These are phyloP conservation scores for Emydoidea blandingii DNA, from an alignment of 2,797 vertebrate genomes.

Conservation along the genomic window DNA sequence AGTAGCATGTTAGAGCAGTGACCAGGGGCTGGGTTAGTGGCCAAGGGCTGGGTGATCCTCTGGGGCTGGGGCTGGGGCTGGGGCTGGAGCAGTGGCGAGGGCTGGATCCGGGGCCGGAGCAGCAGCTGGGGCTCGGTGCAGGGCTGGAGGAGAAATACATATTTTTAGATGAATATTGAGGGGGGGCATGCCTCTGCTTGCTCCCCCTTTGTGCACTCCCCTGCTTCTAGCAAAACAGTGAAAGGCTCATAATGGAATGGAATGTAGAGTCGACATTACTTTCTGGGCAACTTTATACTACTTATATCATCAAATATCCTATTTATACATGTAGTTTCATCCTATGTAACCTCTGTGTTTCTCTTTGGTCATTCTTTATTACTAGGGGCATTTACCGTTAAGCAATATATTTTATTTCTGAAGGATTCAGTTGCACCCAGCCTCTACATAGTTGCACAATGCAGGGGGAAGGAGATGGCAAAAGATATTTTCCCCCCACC, in stretches of 20 bases:
- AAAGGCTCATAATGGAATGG: neutral
- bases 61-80: too few relatives aligned
- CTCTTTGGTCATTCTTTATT: neutral
- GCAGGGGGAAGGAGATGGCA: neutral
- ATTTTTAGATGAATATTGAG: too few relatives aligned
- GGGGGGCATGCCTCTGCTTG: too few relatives aligned
- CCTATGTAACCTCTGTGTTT: neutral
- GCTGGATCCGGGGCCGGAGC: too few relatives aligned
- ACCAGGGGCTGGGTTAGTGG: too few relatives aligned
- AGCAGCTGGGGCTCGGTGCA: too few relatives aligned
- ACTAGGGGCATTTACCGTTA: neutral
- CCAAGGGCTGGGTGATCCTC: too few relatives aligned
- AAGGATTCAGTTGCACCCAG: neutral
- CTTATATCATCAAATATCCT: neutral
- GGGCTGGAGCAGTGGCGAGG: too few relatives aligned
- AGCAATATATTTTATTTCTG: neutral
- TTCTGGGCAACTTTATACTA: neutral
- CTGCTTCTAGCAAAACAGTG: neutral
- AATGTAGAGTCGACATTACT: neutral
- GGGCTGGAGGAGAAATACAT: too few relatives aligned
- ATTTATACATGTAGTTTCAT: neutral
- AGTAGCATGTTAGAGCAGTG: neutral
- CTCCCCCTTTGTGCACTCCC: too few relatives aligned
- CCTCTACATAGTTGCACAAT: neutral
- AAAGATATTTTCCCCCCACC: neutral